Percentiles rank a stretch among this genome's conserved stretches.
Conservation (phyloP, 2,797 vertebrate genomes). For the Diglossa cyanea region DNA sequence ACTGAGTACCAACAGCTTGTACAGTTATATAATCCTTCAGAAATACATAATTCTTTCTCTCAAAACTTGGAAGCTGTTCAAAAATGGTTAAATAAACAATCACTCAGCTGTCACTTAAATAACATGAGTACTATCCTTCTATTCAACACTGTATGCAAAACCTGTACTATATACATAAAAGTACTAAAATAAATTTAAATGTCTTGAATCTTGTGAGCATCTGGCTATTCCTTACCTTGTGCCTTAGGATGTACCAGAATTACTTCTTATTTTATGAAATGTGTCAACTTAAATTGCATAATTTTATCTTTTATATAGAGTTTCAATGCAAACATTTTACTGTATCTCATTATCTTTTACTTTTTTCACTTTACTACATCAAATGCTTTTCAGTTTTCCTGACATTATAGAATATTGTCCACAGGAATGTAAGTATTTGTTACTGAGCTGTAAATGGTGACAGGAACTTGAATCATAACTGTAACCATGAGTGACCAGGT, state of each 20-base stretch:
- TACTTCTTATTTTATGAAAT: neutral
- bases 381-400: neutral
- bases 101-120: constrained; percentile 18
- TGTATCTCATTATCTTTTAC: neutral
- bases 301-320: neutral
- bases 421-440: neutral
- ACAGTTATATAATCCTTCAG: neutral
- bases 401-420: neutral
- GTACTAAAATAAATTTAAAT: neutral
- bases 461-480: neutral
- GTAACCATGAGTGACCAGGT: neutral
- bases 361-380: neutral
- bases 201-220: neutral
- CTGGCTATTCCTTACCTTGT: neutral
- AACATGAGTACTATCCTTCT: neutral
- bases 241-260: neutral
- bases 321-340: neutral
- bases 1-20: neutral
- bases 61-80: neutral
- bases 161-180: neutral
- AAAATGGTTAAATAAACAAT: constrained; percentile 26
- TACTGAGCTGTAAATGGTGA: neutral
- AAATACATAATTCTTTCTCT: neutral
- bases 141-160: neutral
- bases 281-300: neutral